Conservation (phyloP, 2,888 invertebrate species). For the Heliconius sara region DNA sequence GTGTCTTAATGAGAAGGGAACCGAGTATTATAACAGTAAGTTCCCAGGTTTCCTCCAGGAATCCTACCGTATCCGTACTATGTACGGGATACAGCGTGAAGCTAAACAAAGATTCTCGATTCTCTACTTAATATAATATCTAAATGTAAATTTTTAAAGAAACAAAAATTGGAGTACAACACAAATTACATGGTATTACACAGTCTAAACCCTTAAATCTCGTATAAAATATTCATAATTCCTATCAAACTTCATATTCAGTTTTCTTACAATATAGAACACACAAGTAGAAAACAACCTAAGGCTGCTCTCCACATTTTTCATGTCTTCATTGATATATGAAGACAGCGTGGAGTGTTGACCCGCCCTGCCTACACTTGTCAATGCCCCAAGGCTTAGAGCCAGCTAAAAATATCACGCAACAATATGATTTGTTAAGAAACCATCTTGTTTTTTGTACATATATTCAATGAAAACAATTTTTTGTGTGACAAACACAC, state of each 20-base stretch:
- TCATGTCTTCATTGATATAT: slow-evolving; percentile 39
- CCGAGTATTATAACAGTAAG: too few relatives aligned
- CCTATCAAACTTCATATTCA: background rate
- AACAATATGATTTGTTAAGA: slow-evolving; percentile 39
- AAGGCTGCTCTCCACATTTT: slow-evolving; percentile 30
- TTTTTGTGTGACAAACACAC: too few relatives aligned
- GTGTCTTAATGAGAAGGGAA: too few relatives aligned
- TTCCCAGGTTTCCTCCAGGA: too few relatives aligned
- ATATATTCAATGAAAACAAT: background rate
- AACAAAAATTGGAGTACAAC: background rate
- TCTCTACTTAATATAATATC: too few relatives aligned
- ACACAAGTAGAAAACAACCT: slow-evolving; percentile 22
- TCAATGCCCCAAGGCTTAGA: slow-evolving; percentile 36
- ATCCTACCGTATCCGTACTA: too few relatives aligned
- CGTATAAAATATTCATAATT: background rate
- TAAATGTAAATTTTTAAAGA: background rate
- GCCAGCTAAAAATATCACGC: slow-evolving; percentile 48
- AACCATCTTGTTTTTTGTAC: slow-evolving; percentile 45
- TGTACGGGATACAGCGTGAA: background rate
- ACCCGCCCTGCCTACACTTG: slow-evolving; percentile 43
- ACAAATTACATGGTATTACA: background rate
- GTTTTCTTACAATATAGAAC: slow-evolving; percentile 14
- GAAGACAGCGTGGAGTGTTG: slow-evolving; percentile 39
- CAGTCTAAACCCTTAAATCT: background rate
- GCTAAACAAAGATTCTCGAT: background rate